A percentile compares a stretch with the other conserved stretches of the same genome.
Evolutionary conservation across 2,113 vertebrate species (phyloP).

Genomic region (Sylvia atricapilla): DNA sequence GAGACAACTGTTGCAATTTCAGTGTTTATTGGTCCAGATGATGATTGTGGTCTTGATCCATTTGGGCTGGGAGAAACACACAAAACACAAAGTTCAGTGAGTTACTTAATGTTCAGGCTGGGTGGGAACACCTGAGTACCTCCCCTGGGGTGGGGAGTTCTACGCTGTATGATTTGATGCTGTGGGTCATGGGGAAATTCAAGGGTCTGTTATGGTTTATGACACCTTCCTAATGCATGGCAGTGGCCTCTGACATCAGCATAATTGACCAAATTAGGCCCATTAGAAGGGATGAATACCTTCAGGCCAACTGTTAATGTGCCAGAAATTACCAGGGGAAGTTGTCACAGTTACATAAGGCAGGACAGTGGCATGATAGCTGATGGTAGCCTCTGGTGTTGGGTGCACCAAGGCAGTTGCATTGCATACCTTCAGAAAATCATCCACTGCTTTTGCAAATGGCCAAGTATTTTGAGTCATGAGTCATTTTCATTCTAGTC

Average conservation of each 20-base stretch:
- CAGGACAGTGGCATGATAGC: not conserved
- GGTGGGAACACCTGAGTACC: not conserved
- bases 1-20: rapidly evolving
- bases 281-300: not conserved
- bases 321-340: not conserved
- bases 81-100: rapidly evolving
- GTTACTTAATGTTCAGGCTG: not conserved
- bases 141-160: no score
- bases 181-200: not conserved
- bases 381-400: not conserved
- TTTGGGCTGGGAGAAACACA: not conserved
- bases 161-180: no score
- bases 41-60: not conserved
- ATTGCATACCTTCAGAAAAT: not conserved
- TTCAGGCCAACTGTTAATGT: not conserved
- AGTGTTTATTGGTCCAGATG: not conserved
- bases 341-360: not conserved
- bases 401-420: no score
- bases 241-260: not conserved
- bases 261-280: no score
- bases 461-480: not conserved
- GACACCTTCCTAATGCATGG: not conserved
- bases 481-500: not conserved
- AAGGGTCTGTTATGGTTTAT: not conserved
- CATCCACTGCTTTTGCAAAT: not conserved